Evolutionary conservation across 2,888 invertebrate species (phyloP).

Genomic region (Tetragnatha montana): DNA sequence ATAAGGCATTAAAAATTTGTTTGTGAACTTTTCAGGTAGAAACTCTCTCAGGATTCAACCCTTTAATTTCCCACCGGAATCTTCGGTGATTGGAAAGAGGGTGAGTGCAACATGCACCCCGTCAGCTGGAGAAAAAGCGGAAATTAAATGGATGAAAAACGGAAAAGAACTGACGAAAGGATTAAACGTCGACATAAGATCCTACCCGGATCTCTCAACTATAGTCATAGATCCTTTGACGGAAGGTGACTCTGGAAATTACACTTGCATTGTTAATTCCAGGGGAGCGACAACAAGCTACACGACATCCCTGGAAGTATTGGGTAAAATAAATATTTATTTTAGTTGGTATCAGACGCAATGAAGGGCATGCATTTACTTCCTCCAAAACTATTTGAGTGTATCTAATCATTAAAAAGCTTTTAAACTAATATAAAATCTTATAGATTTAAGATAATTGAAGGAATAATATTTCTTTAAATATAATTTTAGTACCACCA

Average conservation of each 20-base stretch:
- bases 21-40: constrained; percentile 33
- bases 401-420: too few species aligned
- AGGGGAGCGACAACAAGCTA: constrained; percentile 36
- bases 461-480: too few species aligned
- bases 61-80: constrained; percentile 49
- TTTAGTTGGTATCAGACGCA: too few species aligned
- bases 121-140: constrained; percentile 50
- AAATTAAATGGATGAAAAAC: constrained; percentile 58
- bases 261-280: constrained; percentile 63
- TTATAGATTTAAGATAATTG: too few species aligned
- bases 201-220: constrained; percentile 44
- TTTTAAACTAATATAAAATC: too few species aligned
- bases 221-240: constrained; percentile 61
- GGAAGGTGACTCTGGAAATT: constrained; percentile 56
- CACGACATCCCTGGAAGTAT: constrained; percentile 47
- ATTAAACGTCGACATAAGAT: constrained; percentile 52
- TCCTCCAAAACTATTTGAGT: too few species aligned
- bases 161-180: constrained; percentile 45
- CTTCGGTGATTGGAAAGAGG: constrained; percentile 42
- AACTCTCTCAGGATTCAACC: constrained; percentile 49
- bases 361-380: too few species aligned
- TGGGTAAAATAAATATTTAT: constrained; percentile 38
- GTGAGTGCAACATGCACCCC: constrained; percentile 53
- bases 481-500: constrained; percentile 72
- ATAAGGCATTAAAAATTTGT: too few species aligned